Evolutionary conservation across 2,888 invertebrate genomes (phyloP).

Genomic region (Temnothorax unifasciatus): DNA sequence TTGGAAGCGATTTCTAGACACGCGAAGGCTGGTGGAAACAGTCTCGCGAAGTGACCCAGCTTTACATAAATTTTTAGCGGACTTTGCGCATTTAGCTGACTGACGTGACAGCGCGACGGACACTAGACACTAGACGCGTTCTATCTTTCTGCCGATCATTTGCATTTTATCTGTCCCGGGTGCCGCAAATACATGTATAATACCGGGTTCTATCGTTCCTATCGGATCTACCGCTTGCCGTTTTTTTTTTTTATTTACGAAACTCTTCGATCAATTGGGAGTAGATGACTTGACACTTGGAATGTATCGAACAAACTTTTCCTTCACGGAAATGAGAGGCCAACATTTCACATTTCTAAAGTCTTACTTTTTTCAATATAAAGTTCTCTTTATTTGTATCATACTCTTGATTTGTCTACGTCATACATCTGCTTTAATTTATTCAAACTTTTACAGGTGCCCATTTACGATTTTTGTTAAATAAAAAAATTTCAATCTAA

Average conservation of each 20-base stretch:
- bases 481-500: neutral
- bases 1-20: conserved; percentile 60
- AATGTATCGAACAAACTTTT: neutral
- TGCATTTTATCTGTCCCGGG: conserved; percentile 3
- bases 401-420: neutral
- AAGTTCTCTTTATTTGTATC: neutral
- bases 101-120: neutral
- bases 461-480: neutral
- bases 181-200: neutral
- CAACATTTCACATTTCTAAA: neutral
- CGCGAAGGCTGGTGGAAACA: conserved; percentile 62
- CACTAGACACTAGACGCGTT: neutral
- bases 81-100: neutral
- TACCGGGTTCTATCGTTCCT: neutral
- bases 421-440: neutral
- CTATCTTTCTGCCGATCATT: neutral
- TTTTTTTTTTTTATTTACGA: neutral
- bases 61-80: conserved; percentile 20
- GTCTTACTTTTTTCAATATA: neutral
- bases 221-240: neutral
- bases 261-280: neutral
- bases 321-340: neutral
- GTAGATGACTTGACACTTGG: neutral
- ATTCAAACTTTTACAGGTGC: neutral
- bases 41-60: neutral